A percentile compares a stretch with the other conserved stretches of the same genome.
Evolutionary conservation across 2,888 invertebrate genomes (phyloP).

Genomic region (Drosophila formosana): DNA sequence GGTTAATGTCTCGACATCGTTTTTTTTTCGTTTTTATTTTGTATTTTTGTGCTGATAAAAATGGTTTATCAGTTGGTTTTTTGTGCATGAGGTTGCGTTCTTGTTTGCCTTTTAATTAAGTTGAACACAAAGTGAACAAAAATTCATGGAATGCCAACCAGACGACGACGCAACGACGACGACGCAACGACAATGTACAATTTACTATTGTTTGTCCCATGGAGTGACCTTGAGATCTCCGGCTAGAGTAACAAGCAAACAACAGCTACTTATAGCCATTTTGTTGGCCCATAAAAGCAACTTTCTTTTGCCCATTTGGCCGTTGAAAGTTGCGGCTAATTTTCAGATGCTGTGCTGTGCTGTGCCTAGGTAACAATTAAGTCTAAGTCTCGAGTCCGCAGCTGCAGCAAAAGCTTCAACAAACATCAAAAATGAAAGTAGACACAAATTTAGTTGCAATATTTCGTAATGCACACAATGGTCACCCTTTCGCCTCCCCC

Average conservation of each 20-base stretch:
- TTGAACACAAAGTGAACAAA: slow-evolving; percentile 61
- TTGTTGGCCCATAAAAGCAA: slow-evolving; percentile 46
- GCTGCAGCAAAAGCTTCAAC: slow-evolving; percentile 5
- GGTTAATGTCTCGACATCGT: slow-evolving; percentile 72
- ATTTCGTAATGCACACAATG: slow-evolving; percentile 70
- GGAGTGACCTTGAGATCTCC: slow-evolving; percentile 51
- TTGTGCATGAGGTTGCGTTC: slow-evolving; percentile 56
- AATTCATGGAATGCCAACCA: slow-evolving; percentile 50
- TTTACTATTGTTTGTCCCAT: slow-evolving; percentile 53
- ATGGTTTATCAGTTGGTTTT: slow-evolving; percentile 61
- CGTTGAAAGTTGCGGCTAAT: slow-evolving; percentile 60
- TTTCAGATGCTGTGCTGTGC: slow-evolving; percentile 35
- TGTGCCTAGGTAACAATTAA: slow-evolving; percentile 54
- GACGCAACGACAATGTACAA: slow-evolving; percentile 37
- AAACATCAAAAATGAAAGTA: slow-evolving; percentile 64
- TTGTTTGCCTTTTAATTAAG: slow-evolving; percentile 79
- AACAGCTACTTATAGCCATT: slow-evolving; percentile 24
- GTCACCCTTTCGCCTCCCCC: slow-evolving; percentile 35
- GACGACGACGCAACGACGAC: slow-evolving; percentile 23
- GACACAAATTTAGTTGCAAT: slow-evolving; percentile 68
- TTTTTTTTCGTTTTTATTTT: slow-evolving; percentile 28
- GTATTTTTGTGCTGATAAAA: slow-evolving; percentile 63
- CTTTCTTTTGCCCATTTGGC: slow-evolving; percentile 49
- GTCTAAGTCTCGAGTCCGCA: slow-evolving; percentile 43
- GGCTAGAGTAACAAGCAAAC: slow-evolving; percentile 8